Percentiles rank a stretch among this genome's conserved stretches.
Conservation (phyloP, 1,140 invertebrate species). For the Ips typographus region DNA sequence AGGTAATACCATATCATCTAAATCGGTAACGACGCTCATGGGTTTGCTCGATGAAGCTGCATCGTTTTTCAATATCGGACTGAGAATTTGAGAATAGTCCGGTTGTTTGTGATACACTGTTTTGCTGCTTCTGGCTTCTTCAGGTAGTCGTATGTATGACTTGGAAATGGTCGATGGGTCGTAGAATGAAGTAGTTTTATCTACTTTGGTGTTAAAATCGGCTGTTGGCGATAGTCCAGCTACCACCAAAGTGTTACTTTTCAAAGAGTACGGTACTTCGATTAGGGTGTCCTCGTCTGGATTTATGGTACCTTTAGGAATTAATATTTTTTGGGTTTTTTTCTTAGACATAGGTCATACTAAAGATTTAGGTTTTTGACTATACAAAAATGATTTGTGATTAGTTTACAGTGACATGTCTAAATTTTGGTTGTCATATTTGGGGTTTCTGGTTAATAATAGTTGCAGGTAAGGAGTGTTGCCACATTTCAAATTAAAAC, state of each 20-base stretch:
- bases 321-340: slow-evolving; percentile 27
- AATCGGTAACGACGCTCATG: background rate
- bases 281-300: slow-evolving; percentile 26
- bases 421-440: too few relatives aligned
- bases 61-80: background rate
- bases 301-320: slow-evolving; percentile 25
- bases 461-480: too few relatives aligned
- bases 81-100: background rate
- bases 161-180: background rate
- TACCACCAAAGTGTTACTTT: slow-evolving; percentile 18
- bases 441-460: too few relatives aligned
- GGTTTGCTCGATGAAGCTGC: too few relatives aligned
- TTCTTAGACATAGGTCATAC: slow-evolving; percentile 31
- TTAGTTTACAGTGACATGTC: too few relatives aligned
- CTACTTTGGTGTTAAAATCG: background rate
- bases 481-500: too few relatives aligned
- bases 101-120: background rate
- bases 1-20: background rate
- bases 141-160: background rate
- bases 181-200: background rate
- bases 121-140: background rate
- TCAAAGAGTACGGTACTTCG: slow-evolving; percentile 16
- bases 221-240: background rate
- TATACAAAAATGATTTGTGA: too few relatives aligned
- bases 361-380: background rate